Evolutionary conservation across 2,888 invertebrate species (phyloP), one percentile per base, ranked within the genome.

Genomic region (Nomada fucata): DNA sequence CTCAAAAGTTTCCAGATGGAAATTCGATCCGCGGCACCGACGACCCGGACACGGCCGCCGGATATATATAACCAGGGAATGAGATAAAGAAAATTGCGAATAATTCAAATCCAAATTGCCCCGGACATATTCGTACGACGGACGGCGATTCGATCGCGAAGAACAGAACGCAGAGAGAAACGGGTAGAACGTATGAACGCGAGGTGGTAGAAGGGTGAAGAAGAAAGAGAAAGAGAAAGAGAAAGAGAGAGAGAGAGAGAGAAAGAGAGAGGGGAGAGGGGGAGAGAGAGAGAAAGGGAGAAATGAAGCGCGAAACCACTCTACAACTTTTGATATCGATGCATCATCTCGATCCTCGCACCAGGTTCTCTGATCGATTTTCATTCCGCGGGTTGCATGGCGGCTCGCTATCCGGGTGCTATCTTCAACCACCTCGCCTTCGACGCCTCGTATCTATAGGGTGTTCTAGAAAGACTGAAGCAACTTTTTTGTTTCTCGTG

Each of bases 311-410:
- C 89, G 91, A 92, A 93, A 92, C 91, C 91, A 92, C 92, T 92
- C 93, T 89, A 88, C 92, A 91, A 91, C 91, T 92, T 91, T 92
- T 92, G 91, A 93, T 93, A 93, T 93, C 93, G 92, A 93, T 92
- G 93, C 93, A 93, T 93, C 93, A 93, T 93, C 93, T 93, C 92
- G 91, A 92, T 92, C 89, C 91, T 91, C 90, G 91, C 89, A 88
- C 90, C 89, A 89, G 88, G 84, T 88, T 89, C 90, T 88, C 90
- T 92, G 93, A 93, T 93, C 93, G 93, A 93, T 93, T 93, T 93
- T 92, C 93, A 92, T 93, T 93, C 91, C 92, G 89, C 90, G 90
- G 89, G 87, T 92, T 92, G 90, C 89, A 92, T 88, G 89, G 91
- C 89, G 89, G 89, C 88, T 87, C 88, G 89, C 91, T 91, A 92